phyloP scores from a whole-genome alignment of 2,113 vertebrate genomes.

The Agapornis roseicollis region DNA sequence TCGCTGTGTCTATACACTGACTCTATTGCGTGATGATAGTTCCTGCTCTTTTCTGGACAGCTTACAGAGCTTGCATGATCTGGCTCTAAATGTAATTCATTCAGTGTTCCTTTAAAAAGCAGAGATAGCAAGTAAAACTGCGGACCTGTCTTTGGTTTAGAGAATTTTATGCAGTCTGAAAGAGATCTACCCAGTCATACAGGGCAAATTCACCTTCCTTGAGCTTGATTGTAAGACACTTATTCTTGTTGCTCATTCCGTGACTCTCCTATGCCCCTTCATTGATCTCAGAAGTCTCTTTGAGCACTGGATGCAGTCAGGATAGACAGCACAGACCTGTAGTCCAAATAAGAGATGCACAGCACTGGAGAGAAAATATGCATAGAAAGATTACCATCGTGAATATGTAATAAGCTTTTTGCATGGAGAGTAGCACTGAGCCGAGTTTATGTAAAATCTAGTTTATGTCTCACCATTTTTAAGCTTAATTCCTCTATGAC shows the following conservation, averaged over 20 bases:
- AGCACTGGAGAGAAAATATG: neutral
- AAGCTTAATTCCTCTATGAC: neutral
- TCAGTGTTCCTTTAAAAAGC: neutral
- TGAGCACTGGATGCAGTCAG: neutral
- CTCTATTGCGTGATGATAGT: neutral
- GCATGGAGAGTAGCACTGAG: neutral
- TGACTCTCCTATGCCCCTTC: neutral
- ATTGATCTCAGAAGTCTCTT: neutral
- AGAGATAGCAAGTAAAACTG: neutral
- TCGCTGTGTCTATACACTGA: fast-evolving
- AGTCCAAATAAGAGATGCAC: neutral
- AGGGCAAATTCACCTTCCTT: neutral
- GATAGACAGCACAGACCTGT: neutral
- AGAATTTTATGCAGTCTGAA: neutral
- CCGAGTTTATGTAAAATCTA: neutral
- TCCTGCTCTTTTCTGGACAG: neutral
- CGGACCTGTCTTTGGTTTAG: neutral
- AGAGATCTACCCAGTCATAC: neutral
- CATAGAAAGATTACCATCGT: neutral
- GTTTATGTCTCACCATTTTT: neutral
- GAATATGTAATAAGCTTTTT: neutral
- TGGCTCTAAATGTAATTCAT: neutral
- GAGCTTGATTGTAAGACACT: neutral
- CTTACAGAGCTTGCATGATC: neutral
- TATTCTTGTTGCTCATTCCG: neutral